Conservation (phyloP, 2,888 invertebrate species). For the Conops quadrifasciatus region DNA sequence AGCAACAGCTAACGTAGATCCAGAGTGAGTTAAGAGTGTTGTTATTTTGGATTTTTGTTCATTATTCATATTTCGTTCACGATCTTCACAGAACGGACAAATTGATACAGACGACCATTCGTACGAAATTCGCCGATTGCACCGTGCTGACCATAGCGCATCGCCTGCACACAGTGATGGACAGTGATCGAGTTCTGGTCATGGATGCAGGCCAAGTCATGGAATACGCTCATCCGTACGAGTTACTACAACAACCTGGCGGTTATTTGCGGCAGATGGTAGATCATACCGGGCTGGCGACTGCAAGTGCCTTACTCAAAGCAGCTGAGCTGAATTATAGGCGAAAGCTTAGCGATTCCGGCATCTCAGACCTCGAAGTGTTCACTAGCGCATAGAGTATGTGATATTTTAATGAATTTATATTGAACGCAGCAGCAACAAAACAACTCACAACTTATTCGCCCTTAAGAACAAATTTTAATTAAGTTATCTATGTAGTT, state of each 20-base stretch:
- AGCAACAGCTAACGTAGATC: conserved; percentile 92
- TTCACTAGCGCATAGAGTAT: conserved; percentile 12
- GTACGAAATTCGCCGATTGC: conserved; percentile 80
- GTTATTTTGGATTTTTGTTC: conserved; percentile 46
- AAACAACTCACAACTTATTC: too few species aligned
- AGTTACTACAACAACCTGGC: conserved; percentile 68
- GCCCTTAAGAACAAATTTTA: too few species aligned
- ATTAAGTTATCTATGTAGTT: too few species aligned
- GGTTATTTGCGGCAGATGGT: conserved; percentile 75
- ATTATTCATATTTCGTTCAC: conserved; percentile 36
- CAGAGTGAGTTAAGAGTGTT: conserved; percentile 67
- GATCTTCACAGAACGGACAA: conserved; percentile 75
- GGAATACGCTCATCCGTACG: conserved; percentile 81
- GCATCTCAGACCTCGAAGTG: conserved; percentile 40
- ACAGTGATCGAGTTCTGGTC: conserved; percentile 85
- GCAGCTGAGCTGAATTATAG: conserved; percentile 69
- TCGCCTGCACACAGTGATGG: conserved; percentile 89
- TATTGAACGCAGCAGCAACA: neutral
- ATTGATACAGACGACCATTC: conserved; percentile 83
- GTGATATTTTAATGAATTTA: conserved; percentile 28
- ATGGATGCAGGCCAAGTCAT: conserved; percentile 78
- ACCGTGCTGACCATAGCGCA: conserved; percentile 93
- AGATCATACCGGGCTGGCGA: conserved; percentile 74
- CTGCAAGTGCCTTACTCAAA: conserved; percentile 68
- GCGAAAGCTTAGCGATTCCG: conserved; percentile 41